Conservation (phyloP, 2,113 vertebrate genomes). For the Gavialis gangeticus region DNA sequence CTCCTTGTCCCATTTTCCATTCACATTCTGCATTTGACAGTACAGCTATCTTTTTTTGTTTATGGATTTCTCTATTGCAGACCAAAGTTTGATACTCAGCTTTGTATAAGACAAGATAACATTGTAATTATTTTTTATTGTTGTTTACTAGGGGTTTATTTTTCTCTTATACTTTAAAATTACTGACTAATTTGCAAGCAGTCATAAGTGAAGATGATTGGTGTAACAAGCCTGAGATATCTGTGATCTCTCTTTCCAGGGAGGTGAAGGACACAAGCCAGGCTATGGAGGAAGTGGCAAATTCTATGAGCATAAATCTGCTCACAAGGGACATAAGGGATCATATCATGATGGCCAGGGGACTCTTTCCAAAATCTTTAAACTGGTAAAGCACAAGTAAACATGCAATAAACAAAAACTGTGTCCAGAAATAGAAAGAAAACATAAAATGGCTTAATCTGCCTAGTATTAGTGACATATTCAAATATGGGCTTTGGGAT, state of each 20-base stretch:
- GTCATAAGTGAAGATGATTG: not conserved
- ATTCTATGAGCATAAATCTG: conserved; percentile 82
- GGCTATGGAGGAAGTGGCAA: conserved; percentile 82
- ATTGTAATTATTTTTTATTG: not conserved
- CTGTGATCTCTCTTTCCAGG: conserved; percentile 76
- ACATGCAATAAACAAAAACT: not conserved
- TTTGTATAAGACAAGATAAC: not conserved
- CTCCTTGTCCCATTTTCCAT: not conserved
- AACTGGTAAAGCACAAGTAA: conserved; percentile 88
- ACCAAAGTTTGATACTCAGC: not conserved
- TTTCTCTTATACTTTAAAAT: not conserved
- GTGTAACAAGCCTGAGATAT: not conserved
- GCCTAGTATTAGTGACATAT: not conserved
- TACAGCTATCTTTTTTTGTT: not conserved
- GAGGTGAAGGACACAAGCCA: conserved; percentile 84
- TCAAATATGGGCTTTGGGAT: not conserved
- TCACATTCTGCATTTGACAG: not conserved
- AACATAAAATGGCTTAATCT: not conserved
- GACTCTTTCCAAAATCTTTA: conserved; percentile 96
- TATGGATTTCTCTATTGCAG: conserved; percentile 48
- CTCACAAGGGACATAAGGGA: conserved; percentile 91
- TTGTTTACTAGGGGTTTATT: not conserved
- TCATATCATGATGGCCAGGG: conserved; percentile 90
- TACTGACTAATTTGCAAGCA: not conserved
- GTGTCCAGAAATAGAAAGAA: not conserved